Conservation (phyloP, 2,888 invertebrate species). For the Dorcus hopei region DNA sequence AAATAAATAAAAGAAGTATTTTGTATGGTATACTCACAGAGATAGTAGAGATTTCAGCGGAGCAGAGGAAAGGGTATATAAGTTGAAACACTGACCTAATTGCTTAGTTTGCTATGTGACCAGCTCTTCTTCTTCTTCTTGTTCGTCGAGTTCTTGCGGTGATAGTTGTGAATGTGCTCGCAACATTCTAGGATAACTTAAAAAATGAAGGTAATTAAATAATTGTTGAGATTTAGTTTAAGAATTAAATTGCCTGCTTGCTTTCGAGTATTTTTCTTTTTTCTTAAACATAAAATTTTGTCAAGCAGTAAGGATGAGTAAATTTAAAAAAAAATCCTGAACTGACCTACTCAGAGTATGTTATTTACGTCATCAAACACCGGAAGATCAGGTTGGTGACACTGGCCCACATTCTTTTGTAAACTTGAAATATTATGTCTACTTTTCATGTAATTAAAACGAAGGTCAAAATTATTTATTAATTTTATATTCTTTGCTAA, state of each 20-base stretch:
- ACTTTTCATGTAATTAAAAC: too few species aligned
- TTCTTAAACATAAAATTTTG: too few species aligned
- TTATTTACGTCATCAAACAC: not conserved
- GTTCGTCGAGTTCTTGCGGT: not conserved
- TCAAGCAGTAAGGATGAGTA: too few species aligned
- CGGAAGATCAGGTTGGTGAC: conserved; percentile 2
- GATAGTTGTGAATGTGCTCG: not conserved
- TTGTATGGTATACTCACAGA: not conserved
- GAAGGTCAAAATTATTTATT: too few species aligned
- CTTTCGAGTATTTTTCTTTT: too few species aligned
- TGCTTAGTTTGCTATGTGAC: conserved; percentile 43
- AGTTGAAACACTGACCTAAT: conserved; percentile 48
- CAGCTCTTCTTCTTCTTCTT: conserved; percentile 12
- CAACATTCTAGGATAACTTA: not conserved
- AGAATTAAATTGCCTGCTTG: too few species aligned
- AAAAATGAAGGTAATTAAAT: not conserved
- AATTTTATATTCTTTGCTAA: too few species aligned
- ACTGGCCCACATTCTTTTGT: not conserved
- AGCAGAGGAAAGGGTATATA: conserved; percentile 66
- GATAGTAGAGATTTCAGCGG: conserved; percentile 38
- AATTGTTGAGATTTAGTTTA: too few species aligned
- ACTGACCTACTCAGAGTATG: too few species aligned
- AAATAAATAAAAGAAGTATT: too few species aligned
- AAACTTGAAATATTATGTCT: too few species aligned
- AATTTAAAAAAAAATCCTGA: too few species aligned